Percentiles rank a stretch among this genome's conserved stretches.
Evolutionary conservation across 2,797 vertebrate genomes (phyloP).

Genomic region (Diplodus puntazzo): DNA sequence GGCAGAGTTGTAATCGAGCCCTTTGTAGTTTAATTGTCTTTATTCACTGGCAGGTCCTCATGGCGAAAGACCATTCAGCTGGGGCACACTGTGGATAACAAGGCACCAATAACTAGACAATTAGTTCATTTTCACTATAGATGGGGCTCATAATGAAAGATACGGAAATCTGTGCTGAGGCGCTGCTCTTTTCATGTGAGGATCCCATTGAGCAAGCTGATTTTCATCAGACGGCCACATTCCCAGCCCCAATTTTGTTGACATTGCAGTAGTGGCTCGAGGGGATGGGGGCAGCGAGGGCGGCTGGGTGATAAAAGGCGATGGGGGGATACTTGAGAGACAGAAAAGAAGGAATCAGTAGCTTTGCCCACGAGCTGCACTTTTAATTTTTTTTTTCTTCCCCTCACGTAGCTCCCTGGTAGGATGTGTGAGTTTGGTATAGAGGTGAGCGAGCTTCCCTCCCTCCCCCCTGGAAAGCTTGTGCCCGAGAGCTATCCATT

Average conservation of each 20-base stretch:
- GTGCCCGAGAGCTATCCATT: conserved; percentile 86
- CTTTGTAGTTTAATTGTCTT: conserved; percentile 82
- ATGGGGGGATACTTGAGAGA: conserved; percentile 68
- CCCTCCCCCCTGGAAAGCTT: conserved; percentile 72
- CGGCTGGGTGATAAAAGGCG: conserved; percentile 59
- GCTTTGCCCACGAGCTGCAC: conserved; percentile 78
- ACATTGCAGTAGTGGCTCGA: conserved; percentile 72
- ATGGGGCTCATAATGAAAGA: conserved; percentile 61
- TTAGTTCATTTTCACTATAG: conserved; percentile 64
- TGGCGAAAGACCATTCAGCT: conserved; percentile 64
- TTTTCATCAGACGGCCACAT: conserved; percentile 70
- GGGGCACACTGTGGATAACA: conserved; percentile 59
- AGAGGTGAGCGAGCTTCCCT: conserved; percentile 73
- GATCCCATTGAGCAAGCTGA: conserved; percentile 68
- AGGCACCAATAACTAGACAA: conserved; percentile 67
- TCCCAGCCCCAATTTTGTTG: conserved; percentile 75
- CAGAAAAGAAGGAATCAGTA: conserved; percentile 69
- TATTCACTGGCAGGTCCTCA: conserved; percentile 68
- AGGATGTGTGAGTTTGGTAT: conserved; percentile 78
- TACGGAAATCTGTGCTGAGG: conserved; percentile 44
- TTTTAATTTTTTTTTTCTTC: conserved; percentile 61
- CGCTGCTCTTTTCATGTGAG: conserved; percentile 56
- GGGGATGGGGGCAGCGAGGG: conserved; percentile 48
- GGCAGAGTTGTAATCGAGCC: conserved; percentile 69
- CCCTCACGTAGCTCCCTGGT: conserved; percentile 67